Base-by-base conservation (phyloP, 1,140 invertebrate species). In the Calephelis nemesis region DNA sequence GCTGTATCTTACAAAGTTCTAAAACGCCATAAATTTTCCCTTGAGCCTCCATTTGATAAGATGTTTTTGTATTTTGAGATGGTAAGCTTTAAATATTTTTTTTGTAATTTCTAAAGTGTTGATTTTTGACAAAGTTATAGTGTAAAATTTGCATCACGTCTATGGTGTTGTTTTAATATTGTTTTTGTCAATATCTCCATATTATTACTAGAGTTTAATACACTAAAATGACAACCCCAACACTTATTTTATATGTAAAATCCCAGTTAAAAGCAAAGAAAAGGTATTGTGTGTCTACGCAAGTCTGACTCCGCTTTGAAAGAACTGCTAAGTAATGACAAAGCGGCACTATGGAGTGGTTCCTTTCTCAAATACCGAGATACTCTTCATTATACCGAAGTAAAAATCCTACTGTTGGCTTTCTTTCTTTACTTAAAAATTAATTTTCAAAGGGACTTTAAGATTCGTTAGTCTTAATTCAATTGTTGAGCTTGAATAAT, bases 321-420 rank as follows among this genome's bases (percentile, higher is more conserved):
- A 64, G 64, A 73, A 73, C 68, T 47, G 71, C 71, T 73, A 73
- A 73, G 71, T 73, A 73, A 73, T 73, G 71, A 73, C 68, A 66
- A 65, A 69, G 65, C 58, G 49, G 30, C 50, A 65, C 39, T 67
- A 69, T 64, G 47, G 47, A 47, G 58, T 49, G 70, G 40, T 68
- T 69, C 69, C 60, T 67, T 72, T 67, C 63, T 66, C 69, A 65
- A 69, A 66, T 66, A 50, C 48, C 64, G 39, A 40, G 39, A 63
- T 54, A 50, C 52, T 15, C 49, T 50, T 52, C 39, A 40, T 40
- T 52, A 42, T 54, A 42, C 49, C 45, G 48, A 42, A 52, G 42
- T 30, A 15, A 65, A 65, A 65, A 65, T 54, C 52, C 39, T 50
- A 50, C 39, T 30, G 47, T 64, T 49, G 15, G 13, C 12, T 64